phyloP scores from a whole-genome alignment of 2,113 vertebrate genomes.

The Lamprotornis superbus region DNA sequence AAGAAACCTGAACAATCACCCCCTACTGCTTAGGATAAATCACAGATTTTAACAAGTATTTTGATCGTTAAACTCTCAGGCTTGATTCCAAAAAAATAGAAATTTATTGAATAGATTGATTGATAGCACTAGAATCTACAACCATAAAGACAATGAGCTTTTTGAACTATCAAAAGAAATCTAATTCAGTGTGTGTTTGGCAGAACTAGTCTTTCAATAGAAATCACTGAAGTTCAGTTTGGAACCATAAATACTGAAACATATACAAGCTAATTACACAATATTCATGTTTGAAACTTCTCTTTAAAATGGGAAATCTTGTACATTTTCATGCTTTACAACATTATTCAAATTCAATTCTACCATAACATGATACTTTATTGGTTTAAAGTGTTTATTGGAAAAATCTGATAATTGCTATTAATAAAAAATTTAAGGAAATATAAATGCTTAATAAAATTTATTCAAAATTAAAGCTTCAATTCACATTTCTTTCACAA shows the following conservation, averaged over 20 bases:
- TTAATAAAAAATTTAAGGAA: not conserved
- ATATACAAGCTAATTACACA: not conserved
- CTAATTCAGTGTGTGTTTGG: not conserved
- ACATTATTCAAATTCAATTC: not conserved
- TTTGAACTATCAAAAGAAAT: not conserved
- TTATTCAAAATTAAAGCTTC: not conserved
- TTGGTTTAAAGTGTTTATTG: not conserved
- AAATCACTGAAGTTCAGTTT: not conserved
- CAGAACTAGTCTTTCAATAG: not conserved
- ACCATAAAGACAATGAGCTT: not conserved
- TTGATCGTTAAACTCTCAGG: not conserved
- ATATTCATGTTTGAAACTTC: accelerated
- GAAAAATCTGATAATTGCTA: not conserved
- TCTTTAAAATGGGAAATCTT: not conserved
- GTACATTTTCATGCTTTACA: not conserved
- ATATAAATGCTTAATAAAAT: not conserved
- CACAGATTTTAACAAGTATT: not conserved
- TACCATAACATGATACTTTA: not conserved
- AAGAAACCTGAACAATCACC: not conserved
- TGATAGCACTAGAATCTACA: not conserved
- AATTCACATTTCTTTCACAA: not conserved
- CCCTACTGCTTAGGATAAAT: not conserved
- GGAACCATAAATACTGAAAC: not conserved
- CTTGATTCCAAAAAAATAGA: not conserved
- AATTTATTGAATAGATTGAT: not conserved